Base-by-base conservation (phyloP, 2,888 invertebrate species). In the Gisinianus flammeolus region DNA sequence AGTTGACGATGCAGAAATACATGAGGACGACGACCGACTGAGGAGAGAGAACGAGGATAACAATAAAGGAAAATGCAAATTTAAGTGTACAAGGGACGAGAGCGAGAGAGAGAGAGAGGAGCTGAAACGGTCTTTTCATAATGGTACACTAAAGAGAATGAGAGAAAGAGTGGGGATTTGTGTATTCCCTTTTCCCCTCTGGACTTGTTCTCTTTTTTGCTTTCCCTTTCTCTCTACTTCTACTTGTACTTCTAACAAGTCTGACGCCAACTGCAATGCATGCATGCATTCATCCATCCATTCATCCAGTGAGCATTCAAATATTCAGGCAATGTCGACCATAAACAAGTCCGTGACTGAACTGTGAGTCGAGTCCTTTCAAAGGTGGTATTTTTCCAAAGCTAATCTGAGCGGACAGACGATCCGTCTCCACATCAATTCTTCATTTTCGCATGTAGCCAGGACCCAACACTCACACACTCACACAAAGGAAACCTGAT, bases 341-440 rank as follows among this genome's bases (percentile, higher is more conserved):
- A 44, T 52, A 52, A 35, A 52, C 54, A 52, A 44, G 24, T 52
- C 52, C 69, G 52, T 70, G 69, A 70, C 69, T 70, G 28, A 70
- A 70, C 52, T 22, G 26, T 70, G 28, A 44, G 26, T 33, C 35
- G 2, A 70, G 52, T 44, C n/a, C 22, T 52, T 44, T 31, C 52
- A 33, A 79, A 64, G 72, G 76, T 79, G 71, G 70, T 35, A 72
- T 67, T 76, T 67, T 26, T 58, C 58, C 54, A 33, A 35, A 24
- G 56, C 56, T 79, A 71, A 79, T 76, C 71, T 62, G 44, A 79
- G 69, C 54, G 52, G 76, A 79, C 79, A 79, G 24, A 70, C 64
- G 64, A 79, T 79, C 76, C 26, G 76, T 79, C 72, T 76, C 69
- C 73, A 62, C 71, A 79, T 76, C 69, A 79, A 79, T 79, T 79